phyloP scores from a whole-genome alignment of 2,888 invertebrate species.

The Crioceris asparagi region DNA sequence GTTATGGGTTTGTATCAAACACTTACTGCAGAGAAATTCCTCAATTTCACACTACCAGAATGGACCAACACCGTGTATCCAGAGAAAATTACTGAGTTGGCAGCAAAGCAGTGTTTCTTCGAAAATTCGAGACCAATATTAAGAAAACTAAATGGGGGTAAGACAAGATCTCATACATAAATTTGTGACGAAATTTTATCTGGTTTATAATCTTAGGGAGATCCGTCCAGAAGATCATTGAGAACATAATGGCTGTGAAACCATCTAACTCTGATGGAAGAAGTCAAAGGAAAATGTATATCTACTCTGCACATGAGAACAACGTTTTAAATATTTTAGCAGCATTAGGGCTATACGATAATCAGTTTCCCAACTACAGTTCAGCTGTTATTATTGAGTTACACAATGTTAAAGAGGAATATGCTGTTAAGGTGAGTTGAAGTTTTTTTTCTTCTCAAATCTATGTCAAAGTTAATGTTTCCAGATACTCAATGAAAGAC shows the following conservation, averaged over 20 bases:
- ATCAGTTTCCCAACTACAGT: conserved; percentile 35
- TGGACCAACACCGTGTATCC: conserved; percentile 37
- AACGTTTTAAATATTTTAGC: conserved; percentile 43
- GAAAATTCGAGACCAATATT: conserved; percentile 33
- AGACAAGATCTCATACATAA: too few relatives aligned
- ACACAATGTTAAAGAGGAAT: conserved; percentile 23
- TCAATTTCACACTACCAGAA: conserved; percentile 36
- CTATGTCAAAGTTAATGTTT: too few relatives aligned
- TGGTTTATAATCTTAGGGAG: too few relatives aligned
- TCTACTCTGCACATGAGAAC: conserved; percentile 48
- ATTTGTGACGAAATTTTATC: too few relatives aligned
- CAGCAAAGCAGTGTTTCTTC: conserved; percentile 35
- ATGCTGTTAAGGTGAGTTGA: conserved; percentile 29
- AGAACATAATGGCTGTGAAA: conserved; percentile 27
- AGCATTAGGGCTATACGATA: conserved; percentile 38
- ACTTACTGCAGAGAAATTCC: conserved; percentile 29
- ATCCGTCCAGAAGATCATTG: conserved; percentile 25
- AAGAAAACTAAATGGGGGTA: conserved; percentile 39
- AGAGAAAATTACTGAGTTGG: conserved; percentile 29
- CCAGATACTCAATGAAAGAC: too few relatives aligned
- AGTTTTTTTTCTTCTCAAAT: conserved; percentile 2
- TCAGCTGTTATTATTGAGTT: conserved; percentile 32
- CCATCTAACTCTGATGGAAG: conserved; percentile 21
- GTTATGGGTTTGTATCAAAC: conserved; percentile 30
- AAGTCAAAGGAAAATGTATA: conserved; percentile 33